phyloP scores from a whole-genome alignment of 1,140 invertebrate species.

The Hermetia illucens region DNA sequence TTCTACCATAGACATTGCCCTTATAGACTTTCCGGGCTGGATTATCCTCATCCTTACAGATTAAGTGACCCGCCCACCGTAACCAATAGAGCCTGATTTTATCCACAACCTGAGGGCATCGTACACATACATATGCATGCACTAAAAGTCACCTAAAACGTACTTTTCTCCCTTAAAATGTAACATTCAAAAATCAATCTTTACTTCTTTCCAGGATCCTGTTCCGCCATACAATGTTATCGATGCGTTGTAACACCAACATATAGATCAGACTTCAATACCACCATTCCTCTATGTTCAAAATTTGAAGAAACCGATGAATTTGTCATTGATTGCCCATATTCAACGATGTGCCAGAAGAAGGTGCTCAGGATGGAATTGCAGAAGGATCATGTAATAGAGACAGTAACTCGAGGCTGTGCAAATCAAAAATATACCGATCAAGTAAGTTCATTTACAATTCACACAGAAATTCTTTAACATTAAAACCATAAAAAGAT shows the following conservation, averaged over 20 bases:
- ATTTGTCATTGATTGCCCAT: constrained; percentile 57
- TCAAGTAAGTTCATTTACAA: constrained; percentile 22
- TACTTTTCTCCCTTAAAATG: too few species aligned
- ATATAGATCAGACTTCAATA: constrained; percentile 30
- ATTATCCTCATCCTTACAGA: too few species aligned
- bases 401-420: constrained; percentile 51
- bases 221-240: constrained; percentile 41
- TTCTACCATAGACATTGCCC: too few species aligned
- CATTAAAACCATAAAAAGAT: too few species aligned
- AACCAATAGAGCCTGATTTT: too few species aligned
- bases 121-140: too few species aligned
- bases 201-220: too few species aligned
- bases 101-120: too few species aligned
- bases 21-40: too few species aligned
- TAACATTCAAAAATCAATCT: too few species aligned
- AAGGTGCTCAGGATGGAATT: constrained; percentile 45
- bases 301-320: constrained; percentile 51
- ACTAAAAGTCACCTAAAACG: too few species aligned
- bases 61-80: too few species aligned
- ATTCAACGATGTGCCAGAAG: constrained; percentile 68
- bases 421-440: constrained; percentile 51
- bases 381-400: constrained; percentile 46
- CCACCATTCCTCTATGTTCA: constrained; percentile 43
- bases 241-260: constrained; percentile 48
- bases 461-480: constrained; percentile 9